These are phyloP conservation scores for Sigmodon hispidus DNA, from an alignment of 2,113 vertebrate species.

Conservation along the genomic window DNA sequence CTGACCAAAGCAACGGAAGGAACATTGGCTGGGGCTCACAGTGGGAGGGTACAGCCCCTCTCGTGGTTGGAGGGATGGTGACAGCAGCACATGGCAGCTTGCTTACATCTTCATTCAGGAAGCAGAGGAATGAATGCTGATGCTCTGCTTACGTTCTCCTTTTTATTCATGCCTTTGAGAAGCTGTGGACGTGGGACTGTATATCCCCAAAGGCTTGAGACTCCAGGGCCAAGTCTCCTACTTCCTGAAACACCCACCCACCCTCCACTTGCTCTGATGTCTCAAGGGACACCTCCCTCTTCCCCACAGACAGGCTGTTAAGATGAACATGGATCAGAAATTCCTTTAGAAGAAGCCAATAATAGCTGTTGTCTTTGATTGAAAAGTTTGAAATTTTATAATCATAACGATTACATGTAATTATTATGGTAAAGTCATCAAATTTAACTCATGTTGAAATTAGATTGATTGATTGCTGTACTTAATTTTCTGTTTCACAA, in stretches of 20 bases:
- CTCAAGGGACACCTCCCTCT: background rate
- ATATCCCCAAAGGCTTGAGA: background rate
- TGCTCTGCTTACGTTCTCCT: background rate
- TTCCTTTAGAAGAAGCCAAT: background rate
- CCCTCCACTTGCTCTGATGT: background rate
- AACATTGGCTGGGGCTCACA: background rate
- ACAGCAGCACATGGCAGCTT: background rate
- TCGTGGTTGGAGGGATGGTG: background rate
- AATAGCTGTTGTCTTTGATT: constrained; percentile 27
- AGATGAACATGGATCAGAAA: background rate
- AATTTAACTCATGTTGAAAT: constrained; percentile 13
- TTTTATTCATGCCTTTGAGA: background rate
- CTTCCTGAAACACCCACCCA: background rate
- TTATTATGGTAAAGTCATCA: constrained; percentile 40
- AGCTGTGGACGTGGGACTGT: background rate
- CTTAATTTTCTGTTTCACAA: constrained; percentile 42
- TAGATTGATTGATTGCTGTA: background rate
- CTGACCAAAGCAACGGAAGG: background rate
- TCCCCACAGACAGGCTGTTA: background rate
- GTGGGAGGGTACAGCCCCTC: background rate
- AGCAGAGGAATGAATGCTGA: background rate
- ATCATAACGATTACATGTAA: constrained; percentile 25
- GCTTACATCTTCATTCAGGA: background rate
- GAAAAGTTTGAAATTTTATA: constrained; percentile 18
- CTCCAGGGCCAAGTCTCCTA: background rate